phyloP scores from a whole-genome alignment of 1,140 invertebrate genomes.

The Drosophila elegans region DNA sequence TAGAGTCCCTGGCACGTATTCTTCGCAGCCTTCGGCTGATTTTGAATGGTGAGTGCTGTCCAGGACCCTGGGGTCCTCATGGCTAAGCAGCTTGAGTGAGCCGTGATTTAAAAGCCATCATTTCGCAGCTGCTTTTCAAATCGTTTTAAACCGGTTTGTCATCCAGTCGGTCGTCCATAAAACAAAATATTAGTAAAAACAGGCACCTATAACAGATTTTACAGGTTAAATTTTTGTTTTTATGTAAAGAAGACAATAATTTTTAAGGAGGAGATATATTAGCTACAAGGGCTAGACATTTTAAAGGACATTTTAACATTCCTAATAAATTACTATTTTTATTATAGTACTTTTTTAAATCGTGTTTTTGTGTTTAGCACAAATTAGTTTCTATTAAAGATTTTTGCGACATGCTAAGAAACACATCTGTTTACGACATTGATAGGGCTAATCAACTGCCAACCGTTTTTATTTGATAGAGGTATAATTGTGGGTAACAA shows the following conservation, averaged over 20 bases:
- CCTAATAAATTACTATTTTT: no score
- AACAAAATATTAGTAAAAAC: background rate
- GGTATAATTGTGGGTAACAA: slow-evolving; percentile 11
- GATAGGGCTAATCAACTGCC: background rate
- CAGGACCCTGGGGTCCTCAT: slow-evolving; percentile 28
- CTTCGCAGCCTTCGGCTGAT: slow-evolving; percentile 3
- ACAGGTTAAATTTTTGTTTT: no score
- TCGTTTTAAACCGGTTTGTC: background rate
- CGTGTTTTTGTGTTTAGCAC: no score
- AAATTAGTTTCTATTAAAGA: no score
- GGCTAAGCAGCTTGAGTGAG: slow-evolving; percentile 27
- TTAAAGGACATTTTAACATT: no score
- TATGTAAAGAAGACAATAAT: no score
- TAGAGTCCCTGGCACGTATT: slow-evolving; percentile 33
- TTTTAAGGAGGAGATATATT: no score
- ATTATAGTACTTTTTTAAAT: no score
- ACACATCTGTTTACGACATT: background rate
- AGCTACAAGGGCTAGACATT: no score
- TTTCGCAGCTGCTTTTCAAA: background rate
- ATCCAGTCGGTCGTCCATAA: background rate
- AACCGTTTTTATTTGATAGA: background rate
- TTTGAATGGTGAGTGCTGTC: background rate
- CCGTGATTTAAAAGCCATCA: slow-evolving; percentile 35
- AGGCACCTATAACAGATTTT: no score
- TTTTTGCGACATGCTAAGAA: no score